Base-by-base conservation (phyloP, 2,113 vertebrate species). In the Miniopterus natalensis region DNA sequence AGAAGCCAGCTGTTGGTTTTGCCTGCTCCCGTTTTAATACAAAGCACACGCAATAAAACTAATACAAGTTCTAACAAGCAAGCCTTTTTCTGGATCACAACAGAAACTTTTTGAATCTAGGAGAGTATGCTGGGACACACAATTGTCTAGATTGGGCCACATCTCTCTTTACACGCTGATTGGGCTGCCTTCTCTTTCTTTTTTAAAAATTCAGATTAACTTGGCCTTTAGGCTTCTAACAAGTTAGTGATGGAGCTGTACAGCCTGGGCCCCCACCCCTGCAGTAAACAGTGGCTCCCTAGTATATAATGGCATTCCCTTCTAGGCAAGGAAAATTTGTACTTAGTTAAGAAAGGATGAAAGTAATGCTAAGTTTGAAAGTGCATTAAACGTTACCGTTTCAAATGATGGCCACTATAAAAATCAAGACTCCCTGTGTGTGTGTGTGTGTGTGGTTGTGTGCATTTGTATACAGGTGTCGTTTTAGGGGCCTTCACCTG, bases 311-410 rank as follows among this genome's bases (percentile, higher is more conserved):
- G 20, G 51, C 10, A 18, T 95, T 84, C 80, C n/a, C 73, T 97
- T 95, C 75, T 23, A 89, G 88, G 84, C 92, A 96, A 88, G 63
- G 90, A 68, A 89, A 80, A 83, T 75, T 90, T 88, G 17, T 85
- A 65, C n/a, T 79, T 88, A 25, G 45, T 29, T 70, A 66, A 89
- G 80, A 93, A 93, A 87, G 65, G 29, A 66, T 88, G 73, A 84
- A 95, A 95, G 27, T 61, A 71, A 90, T 47, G 47, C 74, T 92
- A 85, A 70, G 77, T 81, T 61, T 85, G 57, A 95, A 68, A 68
- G 45, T 36, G 7, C 11, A 1, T 86, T 79, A 27, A 81, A 21
- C 36, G 53, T 61, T 78, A 23, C 61, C 49, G 47, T 85, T 96
- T 94, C 45, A 92, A 47, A 81, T 83, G 51, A 68, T 42, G 83